Evolutionary conservation across 1,140 invertebrate genomes (phyloP).

Genomic region (Parasteatoda tepidariorum): DNA sequence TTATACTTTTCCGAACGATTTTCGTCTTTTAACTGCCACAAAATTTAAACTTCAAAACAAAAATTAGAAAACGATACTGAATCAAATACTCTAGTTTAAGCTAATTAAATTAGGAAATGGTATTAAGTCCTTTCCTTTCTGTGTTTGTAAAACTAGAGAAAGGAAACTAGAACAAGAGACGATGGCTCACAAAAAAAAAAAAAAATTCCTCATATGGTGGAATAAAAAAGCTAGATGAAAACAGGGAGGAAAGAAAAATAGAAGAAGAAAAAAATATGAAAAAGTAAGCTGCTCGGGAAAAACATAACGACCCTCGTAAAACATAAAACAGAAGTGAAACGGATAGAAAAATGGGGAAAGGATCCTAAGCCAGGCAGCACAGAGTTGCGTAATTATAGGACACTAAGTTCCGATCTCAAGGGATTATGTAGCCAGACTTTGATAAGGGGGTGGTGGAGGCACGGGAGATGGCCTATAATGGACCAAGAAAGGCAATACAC

Average conservation of each 20-base stretch:
- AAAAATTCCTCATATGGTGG: neutral
- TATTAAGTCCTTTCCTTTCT: too few relatives aligned
- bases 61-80: too few relatives aligned
- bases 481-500: conserved; percentile 34
- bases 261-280: neutral
- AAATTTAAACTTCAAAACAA: too few relatives aligned
- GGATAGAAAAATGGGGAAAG: neutral
- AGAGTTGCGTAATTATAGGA: conserved; percentile 56
- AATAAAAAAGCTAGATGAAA: neutral
- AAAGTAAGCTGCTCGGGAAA: neutral
- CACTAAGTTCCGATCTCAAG: conserved; percentile 14
- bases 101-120: too few relatives aligned
- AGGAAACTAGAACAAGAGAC: neutral
- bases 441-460: neutral
- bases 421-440: conserved; percentile 30
- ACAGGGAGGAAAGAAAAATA: neutral
- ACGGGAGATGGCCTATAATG: conserved; percentile 17
- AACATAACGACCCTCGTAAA: conserved; percentile 53
- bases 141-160: too few relatives aligned
- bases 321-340: conserved; percentile 34
- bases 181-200: neutral
- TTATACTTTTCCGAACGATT: too few relatives aligned
- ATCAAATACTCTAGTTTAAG: too few relatives aligned
- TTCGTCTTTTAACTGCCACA: too few relatives aligned
- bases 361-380: conserved; percentile 41